phyloP scores from a whole-genome alignment of 1,140 invertebrate species.

The Colletes latitarsis region DNA sequence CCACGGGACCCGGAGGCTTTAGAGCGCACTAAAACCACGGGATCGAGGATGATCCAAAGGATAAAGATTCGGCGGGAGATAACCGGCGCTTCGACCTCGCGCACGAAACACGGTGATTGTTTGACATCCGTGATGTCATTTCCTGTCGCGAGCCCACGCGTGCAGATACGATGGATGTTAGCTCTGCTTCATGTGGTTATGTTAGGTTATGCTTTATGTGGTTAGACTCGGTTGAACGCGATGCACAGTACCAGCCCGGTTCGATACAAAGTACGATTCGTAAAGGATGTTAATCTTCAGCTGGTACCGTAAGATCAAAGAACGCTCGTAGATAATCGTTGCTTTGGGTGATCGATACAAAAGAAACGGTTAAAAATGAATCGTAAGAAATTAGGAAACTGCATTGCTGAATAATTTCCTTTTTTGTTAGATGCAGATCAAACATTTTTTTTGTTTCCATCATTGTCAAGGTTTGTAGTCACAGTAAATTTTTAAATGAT shows the following conservation, averaged over 20 bases:
- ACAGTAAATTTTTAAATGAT: too few relatives aligned
- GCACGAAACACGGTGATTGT: conserved; percentile 19
- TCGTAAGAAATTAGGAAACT: too few relatives aligned
- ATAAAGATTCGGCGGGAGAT: conserved; percentile 43
- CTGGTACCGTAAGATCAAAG: too few relatives aligned
- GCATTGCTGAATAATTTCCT: too few relatives aligned
- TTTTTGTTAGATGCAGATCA: too few relatives aligned
- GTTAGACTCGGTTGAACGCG: neutral
- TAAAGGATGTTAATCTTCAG: too few relatives aligned
- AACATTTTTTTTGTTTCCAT: too few relatives aligned
- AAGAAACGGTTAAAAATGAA: too few relatives aligned
- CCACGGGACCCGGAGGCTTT: conserved; percentile 46
- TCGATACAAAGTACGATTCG: neutral
- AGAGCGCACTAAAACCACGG: conserved; percentile 63
- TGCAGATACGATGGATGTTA: neutral
- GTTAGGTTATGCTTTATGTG: neutral
- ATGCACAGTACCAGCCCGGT: neutral
- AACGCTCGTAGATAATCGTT: too few relatives aligned
- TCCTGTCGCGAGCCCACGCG: conserved; percentile 9
- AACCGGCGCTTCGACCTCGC: conserved; percentile 20
- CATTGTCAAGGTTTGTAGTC: too few relatives aligned
- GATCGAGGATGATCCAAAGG: conserved; percentile 51
- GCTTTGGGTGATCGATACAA: too few relatives aligned
- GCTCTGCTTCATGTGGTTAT: neutral
- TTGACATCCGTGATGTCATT: conserved; percentile 26